Evolutionary conservation across 2,888 invertebrate genomes (phyloP), one percentile per base, ranked within the genome.

Genomic region (Malacosoma neustria): DNA sequence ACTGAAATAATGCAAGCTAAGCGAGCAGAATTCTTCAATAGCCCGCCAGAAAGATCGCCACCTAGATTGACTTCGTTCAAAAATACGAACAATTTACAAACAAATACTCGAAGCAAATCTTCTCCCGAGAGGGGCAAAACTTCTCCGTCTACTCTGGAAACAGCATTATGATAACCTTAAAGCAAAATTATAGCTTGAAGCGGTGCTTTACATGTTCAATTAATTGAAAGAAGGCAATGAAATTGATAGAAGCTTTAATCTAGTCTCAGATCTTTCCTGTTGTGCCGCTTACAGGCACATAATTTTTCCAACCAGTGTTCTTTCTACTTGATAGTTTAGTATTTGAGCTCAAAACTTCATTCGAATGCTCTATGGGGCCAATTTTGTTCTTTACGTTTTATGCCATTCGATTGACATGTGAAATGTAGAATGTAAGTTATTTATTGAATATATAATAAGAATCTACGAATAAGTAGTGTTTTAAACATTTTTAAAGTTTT

Each of bases 91-190:
- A 59, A 57, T 30, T 54, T 61, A 48, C 48, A 64, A 11, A 37
- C 45, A 29, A 45, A 45, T 33, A 42, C 54, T 13, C 61, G 71
- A 45, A 70, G 54, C 46, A 75, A 70, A 57, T 53, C 56, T 13
- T 79, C 81, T 32, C 76, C 80, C 11, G 80, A 82, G 39, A 66
- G 68, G 46, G 74, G 76, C 38, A 72, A 72, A 43, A 59, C 50
- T 11, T 63, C 87, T 32, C 88, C 88, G 11, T 84, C 87, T 32
- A 87, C 90, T 7, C 73, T 90, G 53, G 90, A 90, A 81, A 90
- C 90, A 42, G 89, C 90, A 42, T 89, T 90, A 85, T 87, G 87
- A 87, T 86, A 62, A 54, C 51, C 48, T 51, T 40, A 43, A 47
- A 43, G 44, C 38, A 36, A 43, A 48, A 31, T 37, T 32, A 44